Percentiles rank a stretch among this genome's conserved stretches.
phyloP scores from a whole-genome alignment of 2,888 invertebrate species.

The Drosophila recens region DNA sequence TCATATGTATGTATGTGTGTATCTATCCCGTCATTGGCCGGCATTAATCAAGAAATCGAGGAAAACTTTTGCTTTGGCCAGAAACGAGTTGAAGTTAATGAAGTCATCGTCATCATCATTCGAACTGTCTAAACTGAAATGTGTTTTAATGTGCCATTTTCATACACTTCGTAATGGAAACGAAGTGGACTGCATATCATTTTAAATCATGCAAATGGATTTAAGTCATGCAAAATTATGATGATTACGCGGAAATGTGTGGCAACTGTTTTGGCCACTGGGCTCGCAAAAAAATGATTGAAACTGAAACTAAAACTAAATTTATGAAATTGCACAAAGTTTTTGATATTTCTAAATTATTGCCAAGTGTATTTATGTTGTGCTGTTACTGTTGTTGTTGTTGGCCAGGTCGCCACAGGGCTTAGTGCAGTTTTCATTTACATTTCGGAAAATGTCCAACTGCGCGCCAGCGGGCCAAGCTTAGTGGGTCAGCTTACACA shows the following conservation, averaged over 20 bases:
- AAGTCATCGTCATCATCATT: slow-evolving; percentile 60
- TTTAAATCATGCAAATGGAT: slow-evolving; percentile 43
- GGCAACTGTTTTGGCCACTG: slow-evolving; percentile 67
- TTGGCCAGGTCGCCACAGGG: slow-evolving; percentile 60
- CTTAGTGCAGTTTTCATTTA: slow-evolving; percentile 57
- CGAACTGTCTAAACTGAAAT: slow-evolving; percentile 73
- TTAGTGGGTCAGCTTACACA: slow-evolving; percentile 75
- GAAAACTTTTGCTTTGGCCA: slow-evolving; percentile 48
- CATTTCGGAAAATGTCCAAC: slow-evolving; percentile 48
- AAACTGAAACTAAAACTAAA: slow-evolving; percentile 19
- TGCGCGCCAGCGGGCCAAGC: slow-evolving; percentile 17
- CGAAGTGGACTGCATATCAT: slow-evolving; percentile 50
- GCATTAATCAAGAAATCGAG: slow-evolving; percentile 70
- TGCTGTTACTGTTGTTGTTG: neutral
- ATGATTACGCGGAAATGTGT: slow-evolving; percentile 79
- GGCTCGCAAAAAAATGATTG: slow-evolving; percentile 22
- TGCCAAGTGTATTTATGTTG: slow-evolving; percentile 21
- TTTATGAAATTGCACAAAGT: slow-evolving; percentile 75
- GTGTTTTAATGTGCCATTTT: slow-evolving; percentile 72
- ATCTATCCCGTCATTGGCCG: slow-evolving; percentile 50
- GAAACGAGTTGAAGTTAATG: slow-evolving; percentile 54
- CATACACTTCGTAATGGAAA: slow-evolving; percentile 45
- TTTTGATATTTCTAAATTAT: slow-evolving; percentile 68
- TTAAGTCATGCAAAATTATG: slow-evolving; percentile 62
- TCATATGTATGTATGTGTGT: neutral